These are phyloP conservation scores for Danaus chrysippus DNA, from an alignment of 2,888 invertebrate genomes.

Conservation along the genomic window DNA sequence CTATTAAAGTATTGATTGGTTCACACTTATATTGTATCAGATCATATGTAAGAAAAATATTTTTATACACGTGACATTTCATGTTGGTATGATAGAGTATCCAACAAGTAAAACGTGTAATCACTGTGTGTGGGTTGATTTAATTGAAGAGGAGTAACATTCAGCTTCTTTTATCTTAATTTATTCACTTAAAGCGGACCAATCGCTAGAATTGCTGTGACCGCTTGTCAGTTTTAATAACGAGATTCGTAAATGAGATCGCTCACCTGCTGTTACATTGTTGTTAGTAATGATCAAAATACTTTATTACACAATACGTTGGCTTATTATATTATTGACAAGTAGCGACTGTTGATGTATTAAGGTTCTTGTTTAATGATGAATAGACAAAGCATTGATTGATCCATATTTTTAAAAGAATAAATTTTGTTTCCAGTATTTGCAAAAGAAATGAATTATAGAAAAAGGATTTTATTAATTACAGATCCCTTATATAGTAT, in stretches of 20 bases:
- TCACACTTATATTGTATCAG: background rate
- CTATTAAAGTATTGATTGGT: background rate
- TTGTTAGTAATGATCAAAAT: constrained; percentile 24
- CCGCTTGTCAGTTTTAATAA: constrained; percentile 72
- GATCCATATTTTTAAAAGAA: background rate
- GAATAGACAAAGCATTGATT: too few relatives aligned
- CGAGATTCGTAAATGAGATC: constrained; percentile 54
- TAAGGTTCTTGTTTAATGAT: too few relatives aligned
- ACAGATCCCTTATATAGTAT: too few relatives aligned
- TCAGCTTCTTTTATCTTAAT: constrained; percentile 73
- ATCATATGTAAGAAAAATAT: constrained; percentile 61
- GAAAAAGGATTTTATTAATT: background rate
- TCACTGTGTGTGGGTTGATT: constrained; percentile 74
- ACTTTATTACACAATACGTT: constrained; percentile 12
- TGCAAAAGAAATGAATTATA: constrained; percentile 4
- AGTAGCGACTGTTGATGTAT: too few relatives aligned
- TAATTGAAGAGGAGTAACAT: constrained; percentile 71
- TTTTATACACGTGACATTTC: constrained; percentile 74
- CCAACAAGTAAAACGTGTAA: constrained; percentile 69
- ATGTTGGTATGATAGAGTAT: constrained; percentile 58
- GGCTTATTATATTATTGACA: too few relatives aligned
- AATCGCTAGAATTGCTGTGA: constrained; percentile 74
- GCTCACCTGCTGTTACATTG: constrained; percentile 51
- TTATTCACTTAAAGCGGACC: constrained; percentile 66
- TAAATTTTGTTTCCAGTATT: constrained; percentile 2